Evolutionary conservation across 2,113 vertebrate species (phyloP).

Genomic region (Myotis yumanensis): DNA sequence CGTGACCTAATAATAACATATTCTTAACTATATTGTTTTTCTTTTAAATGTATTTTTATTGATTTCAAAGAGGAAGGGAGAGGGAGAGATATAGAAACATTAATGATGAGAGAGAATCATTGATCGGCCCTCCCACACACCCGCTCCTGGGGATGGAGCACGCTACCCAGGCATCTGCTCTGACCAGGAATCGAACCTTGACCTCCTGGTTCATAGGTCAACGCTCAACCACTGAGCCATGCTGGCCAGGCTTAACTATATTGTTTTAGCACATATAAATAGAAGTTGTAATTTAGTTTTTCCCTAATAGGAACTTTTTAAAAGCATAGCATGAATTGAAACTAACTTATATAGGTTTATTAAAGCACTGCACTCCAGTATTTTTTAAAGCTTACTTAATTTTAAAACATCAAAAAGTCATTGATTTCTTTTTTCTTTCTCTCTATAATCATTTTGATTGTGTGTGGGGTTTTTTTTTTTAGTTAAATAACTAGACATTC

Average conservation of each 20-base stretch:
- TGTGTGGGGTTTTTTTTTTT: not conserved
- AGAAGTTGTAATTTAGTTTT: not conserved
- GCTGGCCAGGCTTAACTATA: not conserved
- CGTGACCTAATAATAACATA: not conserved
- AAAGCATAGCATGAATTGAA: not conserved
- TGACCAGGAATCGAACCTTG: too few relatives aligned
- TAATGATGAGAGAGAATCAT: too few relatives aligned
- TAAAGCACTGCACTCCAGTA: not conserved
- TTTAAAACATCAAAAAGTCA: not conserved
- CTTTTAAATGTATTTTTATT: too few relatives aligned
- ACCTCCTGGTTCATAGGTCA: too few relatives aligned
- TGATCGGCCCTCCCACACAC: too few relatives aligned
- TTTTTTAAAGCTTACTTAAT: not conserved
- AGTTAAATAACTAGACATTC: not conserved
- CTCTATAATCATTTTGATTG: not conserved
- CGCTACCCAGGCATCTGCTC: too few relatives aligned
- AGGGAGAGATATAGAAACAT: too few relatives aligned
- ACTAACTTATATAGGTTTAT: not conserved
- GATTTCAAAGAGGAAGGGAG: too few relatives aligned
- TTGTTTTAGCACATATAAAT: not conserved
- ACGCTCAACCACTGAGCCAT: too few relatives aligned
- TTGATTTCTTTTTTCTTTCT: not conserved
- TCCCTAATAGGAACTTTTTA: not conserved
- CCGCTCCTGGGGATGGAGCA: too few relatives aligned
- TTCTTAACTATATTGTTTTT: not conserved